phyloP scores from a whole-genome alignment of 1,140 invertebrate species.

The Muscidifurax raptorellus region DNA sequence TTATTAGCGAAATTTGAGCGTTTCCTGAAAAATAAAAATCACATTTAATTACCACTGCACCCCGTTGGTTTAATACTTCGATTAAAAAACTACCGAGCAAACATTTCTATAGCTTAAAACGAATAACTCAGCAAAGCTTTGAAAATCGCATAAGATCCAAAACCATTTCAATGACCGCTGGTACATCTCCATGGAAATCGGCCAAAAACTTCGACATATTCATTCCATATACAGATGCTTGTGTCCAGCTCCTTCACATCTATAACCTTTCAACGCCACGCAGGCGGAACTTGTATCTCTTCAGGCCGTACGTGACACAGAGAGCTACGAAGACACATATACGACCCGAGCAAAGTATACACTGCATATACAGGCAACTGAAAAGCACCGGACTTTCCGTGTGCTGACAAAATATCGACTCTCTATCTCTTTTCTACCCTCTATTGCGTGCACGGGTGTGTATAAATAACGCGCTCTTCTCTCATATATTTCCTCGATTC shows the following conservation, averaged over 20 bases:
- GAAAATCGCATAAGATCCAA: no score
- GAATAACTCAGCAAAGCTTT: no score
- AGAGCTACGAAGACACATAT: background rate
- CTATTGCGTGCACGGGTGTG: background rate
- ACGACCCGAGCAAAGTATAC: background rate
- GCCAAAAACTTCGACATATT: background rate
- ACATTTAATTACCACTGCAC: no score
- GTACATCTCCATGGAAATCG: background rate
- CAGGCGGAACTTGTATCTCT: background rate
- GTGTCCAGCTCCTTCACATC: background rate
- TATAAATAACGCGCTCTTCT: slow-evolving; percentile 34
- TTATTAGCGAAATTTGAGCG: no score
- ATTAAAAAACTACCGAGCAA: no score
- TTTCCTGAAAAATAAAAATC: no score
- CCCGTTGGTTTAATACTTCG: no score
- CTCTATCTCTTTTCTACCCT: background rate
- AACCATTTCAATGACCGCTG: no score
- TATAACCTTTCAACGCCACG: background rate
- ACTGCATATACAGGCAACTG: background rate
- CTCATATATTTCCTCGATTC: background rate
- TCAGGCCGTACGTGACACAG: slow-evolving; percentile 21
- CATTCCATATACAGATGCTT: background rate
- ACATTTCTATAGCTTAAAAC: no score
- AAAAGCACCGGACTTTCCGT: background rate
- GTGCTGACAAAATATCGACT: slow-evolving; percentile 39